phyloP scores from a whole-genome alignment of 64 coral and sea anemone genomes.

The Pocillopora damicornis region DNA sequence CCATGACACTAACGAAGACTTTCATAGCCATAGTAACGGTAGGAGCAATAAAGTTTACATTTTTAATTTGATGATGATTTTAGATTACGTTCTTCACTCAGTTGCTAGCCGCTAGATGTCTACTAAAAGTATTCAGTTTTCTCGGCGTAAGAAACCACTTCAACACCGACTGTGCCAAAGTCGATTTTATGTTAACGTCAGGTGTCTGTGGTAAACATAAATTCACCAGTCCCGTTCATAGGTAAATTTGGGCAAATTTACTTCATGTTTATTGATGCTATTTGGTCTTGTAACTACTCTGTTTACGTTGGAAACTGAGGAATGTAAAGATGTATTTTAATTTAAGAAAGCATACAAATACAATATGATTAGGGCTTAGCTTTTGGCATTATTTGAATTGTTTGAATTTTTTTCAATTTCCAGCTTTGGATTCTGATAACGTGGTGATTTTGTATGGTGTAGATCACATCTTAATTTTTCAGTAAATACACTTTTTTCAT shows the following conservation, averaged over 20 bases:
- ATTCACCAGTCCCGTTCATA: neutral
- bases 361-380: no score
- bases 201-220: neutral
- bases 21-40: neutral
- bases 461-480: no score
- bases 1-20: neutral
- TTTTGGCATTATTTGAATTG: no score
- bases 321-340: slow-evolving; percentile 3
- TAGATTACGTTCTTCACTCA: neutral
- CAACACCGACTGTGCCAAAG: slow-evolving; percentile 5
- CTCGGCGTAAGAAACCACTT: neutral
- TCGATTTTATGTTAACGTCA: neutral
- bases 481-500: no score
- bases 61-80: neutral
- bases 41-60: no score
- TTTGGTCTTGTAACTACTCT: neutral
- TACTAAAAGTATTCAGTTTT: neutral
- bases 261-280: neutral
- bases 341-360: no score
- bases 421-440: no score
- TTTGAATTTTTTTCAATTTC: no score
- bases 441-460: no score
- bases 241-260: neutral
- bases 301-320: slow-evolving; percentile 17
- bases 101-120: neutral